Evolutionary conservation across 2,888 invertebrate genomes (phyloP).

Genomic region (Cylindroiulus punctatus): DNA sequence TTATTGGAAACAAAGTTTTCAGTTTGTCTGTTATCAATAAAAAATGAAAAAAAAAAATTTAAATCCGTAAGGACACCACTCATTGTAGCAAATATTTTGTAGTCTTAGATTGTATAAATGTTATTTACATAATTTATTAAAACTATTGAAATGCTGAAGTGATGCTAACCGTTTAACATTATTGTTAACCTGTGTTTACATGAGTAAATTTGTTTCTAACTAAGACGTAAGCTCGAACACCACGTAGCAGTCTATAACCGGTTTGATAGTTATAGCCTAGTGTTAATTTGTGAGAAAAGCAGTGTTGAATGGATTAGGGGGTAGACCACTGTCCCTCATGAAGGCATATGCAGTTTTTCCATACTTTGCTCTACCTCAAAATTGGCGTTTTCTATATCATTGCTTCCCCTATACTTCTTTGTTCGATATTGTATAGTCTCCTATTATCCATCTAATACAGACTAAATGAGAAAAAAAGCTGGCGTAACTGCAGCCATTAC

Average conservation of each 20-base stretch:
- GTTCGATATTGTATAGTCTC: slow-evolving; percentile 8
- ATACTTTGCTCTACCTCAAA: slow-evolving; percentile 21
- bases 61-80: too few species aligned
- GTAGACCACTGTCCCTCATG: background rate
- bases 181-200: background rate
- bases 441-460: slow-evolving; percentile 2
- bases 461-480: slow-evolving; percentile 32
- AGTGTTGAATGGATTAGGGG: background rate
- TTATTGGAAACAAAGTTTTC: too few species aligned
- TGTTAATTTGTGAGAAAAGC: background rate
- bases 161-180: background rate
- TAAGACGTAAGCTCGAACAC: background rate
- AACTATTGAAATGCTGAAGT: background rate
- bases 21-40: too few species aligned
- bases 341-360: background rate
- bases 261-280: background rate
- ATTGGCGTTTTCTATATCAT: slow-evolving; percentile 5
- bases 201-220: background rate
- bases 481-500: slow-evolving; percentile 21
- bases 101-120: too few species aligned
- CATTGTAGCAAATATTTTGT: too few species aligned
- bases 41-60: too few species aligned
- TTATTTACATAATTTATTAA: too few species aligned
- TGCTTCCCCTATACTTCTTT: background rate
- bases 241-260: background rate